These are phyloP conservation scores for Goniozus legneri DNA, from an alignment of 1,140 invertebrate genomes.

Conservation along the genomic window DNA sequence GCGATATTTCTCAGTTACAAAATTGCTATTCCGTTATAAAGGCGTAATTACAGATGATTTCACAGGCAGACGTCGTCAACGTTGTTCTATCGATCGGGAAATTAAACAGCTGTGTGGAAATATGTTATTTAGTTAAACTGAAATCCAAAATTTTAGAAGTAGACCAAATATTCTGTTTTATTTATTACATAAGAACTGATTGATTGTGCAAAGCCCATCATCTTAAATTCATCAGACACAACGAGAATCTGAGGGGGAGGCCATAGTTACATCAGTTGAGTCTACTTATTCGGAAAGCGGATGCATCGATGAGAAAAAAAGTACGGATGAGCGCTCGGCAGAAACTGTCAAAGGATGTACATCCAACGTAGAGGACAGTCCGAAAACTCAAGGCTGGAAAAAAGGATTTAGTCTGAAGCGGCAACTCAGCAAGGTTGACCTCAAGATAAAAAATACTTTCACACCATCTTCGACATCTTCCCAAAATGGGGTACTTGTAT, in stretches of 20 bases:
- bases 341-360: slow-evolving; percentile 5
- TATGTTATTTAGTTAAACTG: too few relatives aligned
- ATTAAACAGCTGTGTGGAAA: too few relatives aligned
- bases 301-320: slow-evolving; percentile 30
- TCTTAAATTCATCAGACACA: slow-evolving; percentile 35
- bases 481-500: slow-evolving; percentile 51
- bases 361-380: slow-evolving; percentile 32
- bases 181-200: slow-evolving; percentile 25
- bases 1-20: slow-evolving; percentile 31
- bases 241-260: slow-evolving; percentile 31
- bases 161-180: too few relatives aligned
- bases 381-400: slow-evolving; percentile 60
- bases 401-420: slow-evolving; percentile 74
- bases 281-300: slow-evolving; percentile 16
- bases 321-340: slow-evolving; percentile 26
- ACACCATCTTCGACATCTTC: slow-evolving; percentile 49
- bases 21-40: too few relatives aligned
- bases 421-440: slow-evolving; percentile 75
- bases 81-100: too few relatives aligned
- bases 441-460: slow-evolving; percentile 70
- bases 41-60: too few relatives aligned
- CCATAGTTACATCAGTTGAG: slow-evolving; percentile 29
- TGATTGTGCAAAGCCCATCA: slow-evolving; percentile 33
- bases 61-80: too few relatives aligned
- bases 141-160: too few relatives aligned